Conservation (phyloP, 2,888 invertebrate genomes). For the Notodromas monacha region DNA sequence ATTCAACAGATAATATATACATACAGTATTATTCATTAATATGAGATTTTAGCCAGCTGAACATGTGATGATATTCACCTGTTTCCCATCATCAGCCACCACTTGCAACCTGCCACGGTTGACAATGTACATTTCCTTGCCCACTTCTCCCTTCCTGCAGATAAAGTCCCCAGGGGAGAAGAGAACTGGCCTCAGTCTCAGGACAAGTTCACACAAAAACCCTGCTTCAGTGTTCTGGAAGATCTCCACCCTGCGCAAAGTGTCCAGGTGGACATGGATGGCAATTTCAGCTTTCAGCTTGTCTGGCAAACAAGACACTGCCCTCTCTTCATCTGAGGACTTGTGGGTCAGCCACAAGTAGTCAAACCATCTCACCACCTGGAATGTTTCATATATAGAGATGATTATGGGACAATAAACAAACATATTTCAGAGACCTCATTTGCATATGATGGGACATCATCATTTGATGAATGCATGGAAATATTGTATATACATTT, state of each 20-base stretch:
- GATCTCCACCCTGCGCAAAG: conserved; percentile 83
- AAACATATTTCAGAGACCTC: too few species aligned
- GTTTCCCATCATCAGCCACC: conserved; percentile 67
- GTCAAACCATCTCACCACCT: conserved; percentile 93
- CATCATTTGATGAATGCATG: too few species aligned
- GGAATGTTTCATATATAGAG: too few species aligned
- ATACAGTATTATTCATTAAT: too few species aligned
- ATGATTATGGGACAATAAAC: too few species aligned
- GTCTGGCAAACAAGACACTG: conserved; percentile 75
- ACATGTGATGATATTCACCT: too few species aligned
- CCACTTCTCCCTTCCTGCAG: conserved; percentile 95
- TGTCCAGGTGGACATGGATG: conserved; percentile 93
- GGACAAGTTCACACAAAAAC: conserved; percentile 81
- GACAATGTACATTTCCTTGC: conserved; percentile 98
- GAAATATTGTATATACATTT: too few species aligned
- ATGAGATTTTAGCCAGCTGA: too few species aligned
- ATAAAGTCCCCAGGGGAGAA: conserved; percentile 97
- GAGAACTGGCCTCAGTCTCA: conserved; percentile 67
- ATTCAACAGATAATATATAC: too few species aligned
- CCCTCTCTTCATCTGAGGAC: conserved; percentile 84
- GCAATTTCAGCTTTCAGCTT: conserved; percentile 96
- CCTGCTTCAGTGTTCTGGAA: conserved; percentile 98
- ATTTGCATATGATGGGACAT: too few species aligned
- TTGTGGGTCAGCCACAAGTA: conserved; percentile 96
- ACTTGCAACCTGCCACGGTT: conserved; percentile 79